A percentile compares a stretch with the other conserved stretches of the same genome.
Conservation (phyloP, 2,888 invertebrate species). For the Drosophila diplacantha region DNA sequence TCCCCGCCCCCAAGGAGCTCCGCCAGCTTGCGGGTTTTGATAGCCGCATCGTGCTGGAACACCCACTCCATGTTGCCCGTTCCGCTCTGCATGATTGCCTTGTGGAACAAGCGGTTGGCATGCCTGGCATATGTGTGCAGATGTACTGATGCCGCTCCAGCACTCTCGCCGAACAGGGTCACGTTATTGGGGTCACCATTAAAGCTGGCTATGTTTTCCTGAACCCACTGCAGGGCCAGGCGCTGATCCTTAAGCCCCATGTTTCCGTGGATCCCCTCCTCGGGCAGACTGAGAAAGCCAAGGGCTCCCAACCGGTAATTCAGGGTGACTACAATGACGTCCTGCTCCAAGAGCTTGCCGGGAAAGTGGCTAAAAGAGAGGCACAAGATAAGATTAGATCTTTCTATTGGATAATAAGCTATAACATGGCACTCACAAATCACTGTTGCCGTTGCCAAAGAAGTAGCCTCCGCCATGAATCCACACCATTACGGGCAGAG, state of each 20-base stretch:
- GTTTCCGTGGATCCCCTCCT: slow-evolving; percentile 75
- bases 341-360: slow-evolving; percentile 72
- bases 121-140: slow-evolving; percentile 70
- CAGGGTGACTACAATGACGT: slow-evolving; percentile 75
- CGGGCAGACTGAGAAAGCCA: slow-evolving; percentile 75
- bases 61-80: slow-evolving; percentile 75
- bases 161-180: slow-evolving; percentile 76
- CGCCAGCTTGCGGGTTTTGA: slow-evolving; percentile 67
- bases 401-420: accelerated
- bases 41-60: slow-evolving; percentile 60
- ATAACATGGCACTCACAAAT: slow-evolving; percentile 60
- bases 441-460: slow-evolving; percentile 73
- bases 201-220: slow-evolving; percentile 78
- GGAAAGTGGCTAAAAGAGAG: slow-evolving; percentile 68
- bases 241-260: slow-evolving; percentile 77
- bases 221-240: slow-evolving; percentile 78
- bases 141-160: slow-evolving; percentile 73
- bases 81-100: slow-evolving; percentile 76
- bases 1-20: slow-evolving; percentile 60
- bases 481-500: slow-evolving; percentile 76
- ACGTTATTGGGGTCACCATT: slow-evolving; percentile 78
- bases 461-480: slow-evolving; percentile 76
- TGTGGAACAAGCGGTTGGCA: slow-evolving; percentile 74
- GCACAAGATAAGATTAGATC: not conserved
- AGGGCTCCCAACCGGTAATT: slow-evolving; percentile 76